Percentiles rank a stretch among this genome's conserved stretches.
Evolutionary conservation across 2,797 vertebrate species (phyloP).

Genomic region (Apogon hyalosoma): DNA sequence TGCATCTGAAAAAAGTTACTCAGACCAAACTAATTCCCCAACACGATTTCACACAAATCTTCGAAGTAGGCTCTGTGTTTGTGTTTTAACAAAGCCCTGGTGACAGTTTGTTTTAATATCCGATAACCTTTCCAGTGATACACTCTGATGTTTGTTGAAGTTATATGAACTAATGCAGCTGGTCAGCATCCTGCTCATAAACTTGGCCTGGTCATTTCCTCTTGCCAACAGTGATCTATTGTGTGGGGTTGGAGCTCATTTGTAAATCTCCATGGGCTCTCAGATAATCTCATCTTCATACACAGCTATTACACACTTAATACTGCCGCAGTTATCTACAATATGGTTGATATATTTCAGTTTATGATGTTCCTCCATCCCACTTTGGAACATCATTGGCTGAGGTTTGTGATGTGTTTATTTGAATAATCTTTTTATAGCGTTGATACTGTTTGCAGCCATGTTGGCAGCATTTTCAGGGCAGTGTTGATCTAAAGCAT

Average conservation of each 20-base stretch:
- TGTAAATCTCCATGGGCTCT: not conserved
- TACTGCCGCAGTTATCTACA: conserved; percentile 7
- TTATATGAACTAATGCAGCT: too few relatives aligned
- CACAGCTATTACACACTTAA: not conserved
- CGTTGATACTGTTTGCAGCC: too few relatives aligned
- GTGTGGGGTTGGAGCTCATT: conserved; percentile 5
- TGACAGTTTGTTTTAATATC: too few relatives aligned
- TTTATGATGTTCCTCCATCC: conserved; percentile 8
- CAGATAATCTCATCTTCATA: conserved; percentile 6
- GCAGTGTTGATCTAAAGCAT: too few relatives aligned
- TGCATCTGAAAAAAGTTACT: too few relatives aligned
- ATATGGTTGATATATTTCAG: conserved; percentile 5
- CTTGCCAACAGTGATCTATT: conserved; percentile 1
- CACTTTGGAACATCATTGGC: not conserved
- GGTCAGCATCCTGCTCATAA: not conserved
- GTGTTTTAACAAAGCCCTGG: too few relatives aligned
- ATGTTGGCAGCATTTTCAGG: not conserved
- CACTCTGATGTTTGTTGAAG: too few relatives aligned
- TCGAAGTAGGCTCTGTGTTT: too few relatives aligned
- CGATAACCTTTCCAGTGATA: too few relatives aligned
- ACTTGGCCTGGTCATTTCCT: conserved; percentile 14
- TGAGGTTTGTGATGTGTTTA: conserved; percentile 18
- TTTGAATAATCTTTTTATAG: conserved; percentile 34
- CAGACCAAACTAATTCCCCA: too few relatives aligned
- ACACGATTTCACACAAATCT: too few relatives aligned